phyloP scores from a whole-genome alignment of 2,113 vertebrate genomes.

The Reinhardtius hippoglossoides region DNA sequence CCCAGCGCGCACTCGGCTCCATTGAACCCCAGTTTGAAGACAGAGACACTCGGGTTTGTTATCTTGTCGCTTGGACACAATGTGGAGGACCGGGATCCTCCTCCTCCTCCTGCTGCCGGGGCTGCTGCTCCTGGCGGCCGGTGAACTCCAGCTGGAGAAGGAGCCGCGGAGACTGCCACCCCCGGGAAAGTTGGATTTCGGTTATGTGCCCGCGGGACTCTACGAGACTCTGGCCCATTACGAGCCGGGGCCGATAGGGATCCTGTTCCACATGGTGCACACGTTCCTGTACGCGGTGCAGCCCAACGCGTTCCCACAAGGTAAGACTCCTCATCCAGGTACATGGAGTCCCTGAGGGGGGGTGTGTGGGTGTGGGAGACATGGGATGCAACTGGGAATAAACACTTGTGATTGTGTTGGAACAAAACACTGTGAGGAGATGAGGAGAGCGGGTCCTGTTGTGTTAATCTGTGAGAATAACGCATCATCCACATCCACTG shows the following conservation, averaged over 20 bases:
- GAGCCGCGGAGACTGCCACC: slow-evolving; percentile 68
- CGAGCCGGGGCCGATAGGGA: slow-evolving; percentile 87
- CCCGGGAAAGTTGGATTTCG: slow-evolving; percentile 86
- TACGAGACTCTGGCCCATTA: slow-evolving; percentile 90
- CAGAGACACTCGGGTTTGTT: neutral
- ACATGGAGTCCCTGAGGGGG: neutral
- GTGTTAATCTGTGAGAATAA: no score
- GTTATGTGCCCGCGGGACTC: slow-evolving; percentile 84
- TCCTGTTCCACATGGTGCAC: slow-evolving; percentile 89
- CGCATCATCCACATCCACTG: neutral
- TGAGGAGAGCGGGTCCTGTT: no score
- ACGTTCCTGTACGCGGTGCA: slow-evolving; percentile 89
- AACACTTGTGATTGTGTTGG: no score
- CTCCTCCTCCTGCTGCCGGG: slow-evolving; percentile 79
- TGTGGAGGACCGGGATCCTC: slow-evolving; percentile 76
- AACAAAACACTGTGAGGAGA: no score
- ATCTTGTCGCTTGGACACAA: slow-evolving; percentile 59
- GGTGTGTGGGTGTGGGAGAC: no score
- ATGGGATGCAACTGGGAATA: no score
- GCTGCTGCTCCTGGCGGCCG: slow-evolving; percentile 64
- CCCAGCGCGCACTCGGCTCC: neutral
- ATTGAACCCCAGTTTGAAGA: no score
- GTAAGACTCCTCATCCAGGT: slow-evolving; percentile 79
- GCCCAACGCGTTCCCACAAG: slow-evolving; percentile 91
- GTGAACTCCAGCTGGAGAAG: slow-evolving; percentile 73